Percentiles rank a stretch among this genome's conserved stretches.
Conservation (phyloP, 2,113 vertebrate genomes). For the Pomatorhinus ruficollis region DNA sequence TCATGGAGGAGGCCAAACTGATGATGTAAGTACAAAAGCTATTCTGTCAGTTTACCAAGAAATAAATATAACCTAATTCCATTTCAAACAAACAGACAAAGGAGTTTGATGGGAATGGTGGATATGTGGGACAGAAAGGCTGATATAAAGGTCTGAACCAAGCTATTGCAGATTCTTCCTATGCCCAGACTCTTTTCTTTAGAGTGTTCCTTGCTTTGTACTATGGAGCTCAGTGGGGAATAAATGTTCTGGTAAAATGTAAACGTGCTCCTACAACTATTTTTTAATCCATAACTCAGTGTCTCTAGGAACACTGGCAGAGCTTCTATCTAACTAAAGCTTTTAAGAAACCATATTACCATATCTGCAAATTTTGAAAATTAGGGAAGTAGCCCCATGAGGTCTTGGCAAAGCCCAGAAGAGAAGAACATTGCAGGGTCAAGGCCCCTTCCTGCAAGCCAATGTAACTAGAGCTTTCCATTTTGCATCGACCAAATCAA, state of each 20-base stretch:
- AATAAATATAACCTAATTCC: background rate
- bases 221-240: background rate
- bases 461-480: background rate
- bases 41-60: background rate
- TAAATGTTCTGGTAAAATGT: background rate
- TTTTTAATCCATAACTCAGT: background rate
- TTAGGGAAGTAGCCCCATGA: background rate
- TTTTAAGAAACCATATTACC: background rate
- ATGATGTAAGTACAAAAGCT: slow-evolving; percentile 78
- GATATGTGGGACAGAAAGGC: background rate
- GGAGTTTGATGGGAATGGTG: background rate
- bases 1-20: slow-evolving; percentile 83
- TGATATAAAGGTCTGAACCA: background rate
- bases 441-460: background rate
- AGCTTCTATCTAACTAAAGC: background rate
- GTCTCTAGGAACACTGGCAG: background rate
- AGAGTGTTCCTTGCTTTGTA: background rate
- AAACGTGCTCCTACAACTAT: background rate
- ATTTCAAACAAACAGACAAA: background rate
- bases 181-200: background rate
- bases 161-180: background rate
- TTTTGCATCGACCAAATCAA: background rate
- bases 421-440: background rate
- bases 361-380: background rate
- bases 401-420: background rate